Evolutionary conservation across 2,888 invertebrate genomes (phyloP).

Genomic region (Pollenia angustigena): DNA sequence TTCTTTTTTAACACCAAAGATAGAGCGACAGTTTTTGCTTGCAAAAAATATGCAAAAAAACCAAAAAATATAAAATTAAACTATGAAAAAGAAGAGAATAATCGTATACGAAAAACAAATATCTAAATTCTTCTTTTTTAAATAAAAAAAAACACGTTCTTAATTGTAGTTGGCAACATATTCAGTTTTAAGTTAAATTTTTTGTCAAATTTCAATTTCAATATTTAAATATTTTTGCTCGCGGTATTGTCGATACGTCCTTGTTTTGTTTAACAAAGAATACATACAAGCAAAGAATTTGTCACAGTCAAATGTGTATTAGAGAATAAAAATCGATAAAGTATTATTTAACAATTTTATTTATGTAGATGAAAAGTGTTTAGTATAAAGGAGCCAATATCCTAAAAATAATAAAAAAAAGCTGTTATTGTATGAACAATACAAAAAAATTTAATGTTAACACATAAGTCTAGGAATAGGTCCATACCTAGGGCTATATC

Average conservation of each 20-base stretch:
- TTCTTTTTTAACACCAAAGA: neutral
- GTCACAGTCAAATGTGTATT: neutral
- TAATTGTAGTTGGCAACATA: constrained; percentile 46
- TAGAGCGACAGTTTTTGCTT: constrained; percentile 38
- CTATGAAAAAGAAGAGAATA: neutral
- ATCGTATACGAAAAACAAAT: neutral
- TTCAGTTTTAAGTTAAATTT: constrained; percentile 4
- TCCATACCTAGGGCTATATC: neutral
- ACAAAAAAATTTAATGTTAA: too few relatives aligned
- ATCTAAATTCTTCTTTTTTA: neutral
- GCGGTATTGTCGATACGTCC: neutral
- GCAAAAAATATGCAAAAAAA: constrained; percentile 14
- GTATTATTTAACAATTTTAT: neutral
- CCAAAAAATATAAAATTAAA: neutral
- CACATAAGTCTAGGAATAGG: too few relatives aligned
- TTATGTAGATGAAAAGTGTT: too few relatives aligned
- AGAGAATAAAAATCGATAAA: constrained; percentile 16
- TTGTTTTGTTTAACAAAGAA: neutral
- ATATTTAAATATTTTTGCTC: neutral
- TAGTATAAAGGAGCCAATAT: too few relatives aligned
- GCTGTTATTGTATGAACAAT: too few relatives aligned
- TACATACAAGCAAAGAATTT: constrained; percentile 2
- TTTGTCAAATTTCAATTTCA: constrained; percentile 33
- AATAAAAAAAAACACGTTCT: constrained; percentile 22
- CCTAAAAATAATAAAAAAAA: too few relatives aligned